Base-by-base conservation (phyloP, 1,140 invertebrate species). In the Eciton burchellii region DNA sequence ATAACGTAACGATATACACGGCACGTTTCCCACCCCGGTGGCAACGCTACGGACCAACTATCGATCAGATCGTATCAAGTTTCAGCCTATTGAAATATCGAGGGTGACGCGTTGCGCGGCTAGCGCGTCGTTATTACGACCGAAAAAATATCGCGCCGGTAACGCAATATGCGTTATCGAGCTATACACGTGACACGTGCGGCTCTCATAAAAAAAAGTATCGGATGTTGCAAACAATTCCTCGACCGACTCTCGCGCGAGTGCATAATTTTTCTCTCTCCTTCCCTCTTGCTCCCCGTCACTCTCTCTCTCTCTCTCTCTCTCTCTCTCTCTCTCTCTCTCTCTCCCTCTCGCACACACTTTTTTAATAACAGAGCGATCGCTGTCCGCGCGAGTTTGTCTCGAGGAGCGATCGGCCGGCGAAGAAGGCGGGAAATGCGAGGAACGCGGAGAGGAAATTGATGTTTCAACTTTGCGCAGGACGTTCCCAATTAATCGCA, bases 41-140 rank as follows among this genome's bases (percentile, higher is more conserved):
- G 70, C 70, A 84, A 87, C 85, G 76, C 76, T 85, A 84, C 74
- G 85, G 72, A 84, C 76, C 52, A 60, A 70, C 57, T 88, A 87
- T 88, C 85, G 86, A 88, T 88, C 85, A 81, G 76, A 84, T 84
- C 72, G 82, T 84, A 84, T 87, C 86, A 45, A 57, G 56, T 88
- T 81, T 41, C 82, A 73, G 41, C 56, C 82, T 82, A 84, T 84
- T 87, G 76, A 87, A 87, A 88, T 84, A 87, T 81, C 70, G 65
- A 81, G 56, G 76, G 70, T 82, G 76, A 66, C 82, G 82, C 71
- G 74, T 81, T 81, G 70, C 68, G 43, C 43, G 76, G 65, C 24
- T 63, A 60, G 59, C 81, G 62, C 35, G 52, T 66, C 54, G 56
- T 83, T 86, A 83, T 62, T 81, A 62, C 57, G 45, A 59, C 59